A percentile compares a stretch with the other conserved stretches of the same genome.
Conservation (phyloP, 2,888 invertebrate genomes). For the Parnassius apollo region DNA sequence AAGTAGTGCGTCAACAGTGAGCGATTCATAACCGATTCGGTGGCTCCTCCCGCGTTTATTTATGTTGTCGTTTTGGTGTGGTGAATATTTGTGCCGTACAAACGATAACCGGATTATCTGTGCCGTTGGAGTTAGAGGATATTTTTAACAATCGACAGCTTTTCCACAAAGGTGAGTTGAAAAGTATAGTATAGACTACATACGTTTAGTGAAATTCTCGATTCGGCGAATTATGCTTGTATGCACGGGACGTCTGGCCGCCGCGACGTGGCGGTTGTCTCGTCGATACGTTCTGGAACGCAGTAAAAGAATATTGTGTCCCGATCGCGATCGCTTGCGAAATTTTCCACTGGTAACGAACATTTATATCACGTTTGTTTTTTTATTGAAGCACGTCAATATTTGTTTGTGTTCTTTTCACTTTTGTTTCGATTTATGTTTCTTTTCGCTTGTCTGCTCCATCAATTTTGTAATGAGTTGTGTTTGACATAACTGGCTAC, state of each 20-base stretch:
- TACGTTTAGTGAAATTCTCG: constrained; percentile 45
- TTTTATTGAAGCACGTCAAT: neutral
- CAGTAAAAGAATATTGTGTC: constrained; percentile 40
- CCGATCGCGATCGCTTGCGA: constrained; percentile 38
- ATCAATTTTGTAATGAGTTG: constrained; percentile 13
- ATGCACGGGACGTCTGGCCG: constrained; percentile 49
- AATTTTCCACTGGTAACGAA: constrained; percentile 23
- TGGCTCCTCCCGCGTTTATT: constrained; percentile 72
- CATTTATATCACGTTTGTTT: neutral
- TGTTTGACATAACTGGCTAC: constrained; percentile 34
- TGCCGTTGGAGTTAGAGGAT: constrained; percentile 75
- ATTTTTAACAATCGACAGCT: constrained; percentile 64
- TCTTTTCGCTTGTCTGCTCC: neutral
- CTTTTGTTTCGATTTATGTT: neutral
- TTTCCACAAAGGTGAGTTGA: constrained; percentile 60
- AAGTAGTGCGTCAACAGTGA: constrained; percentile 62
- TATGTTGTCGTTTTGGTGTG: constrained; percentile 81
- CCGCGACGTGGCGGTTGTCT: constrained; percentile 69
- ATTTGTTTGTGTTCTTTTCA: neutral
- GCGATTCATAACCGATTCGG: constrained; percentile 53
- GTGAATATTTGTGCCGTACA: constrained; percentile 80
- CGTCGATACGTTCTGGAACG: constrained; percentile 57
- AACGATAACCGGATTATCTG: constrained; percentile 79
- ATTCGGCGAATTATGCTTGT: constrained; percentile 49
- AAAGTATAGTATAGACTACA: no score